These are phyloP conservation scores for Mus musculus DNA, from an alignment of 2,113 vertebrate species.

Conservation along the genomic window GRCm39 chr13:12828001-12828500, in stretches of 20 bases:
- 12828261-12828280: background rate
- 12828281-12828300: background rate
- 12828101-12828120: background rate
- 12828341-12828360: background rate
- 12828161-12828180: background rate
- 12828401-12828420: background rate
- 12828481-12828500: background rate
- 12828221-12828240: background rate
- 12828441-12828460: background rate
- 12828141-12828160: background rate
- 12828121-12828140: background rate
- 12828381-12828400: background rate
- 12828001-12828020: background rate
- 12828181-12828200: background rate
- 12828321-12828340: background rate
- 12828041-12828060: background rate
- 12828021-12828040: background rate
- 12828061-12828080: background rate
- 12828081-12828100: background rate
- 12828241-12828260: background rate
- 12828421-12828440: background rate
- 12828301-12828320: background rate
- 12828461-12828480: background rate
- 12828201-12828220: background rate
- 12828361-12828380: background rate